These are phyloP conservation scores for Mormyrus lacerda DNA, from an alignment of 2,113 vertebrate species.

Conservation along the genomic window DNA sequence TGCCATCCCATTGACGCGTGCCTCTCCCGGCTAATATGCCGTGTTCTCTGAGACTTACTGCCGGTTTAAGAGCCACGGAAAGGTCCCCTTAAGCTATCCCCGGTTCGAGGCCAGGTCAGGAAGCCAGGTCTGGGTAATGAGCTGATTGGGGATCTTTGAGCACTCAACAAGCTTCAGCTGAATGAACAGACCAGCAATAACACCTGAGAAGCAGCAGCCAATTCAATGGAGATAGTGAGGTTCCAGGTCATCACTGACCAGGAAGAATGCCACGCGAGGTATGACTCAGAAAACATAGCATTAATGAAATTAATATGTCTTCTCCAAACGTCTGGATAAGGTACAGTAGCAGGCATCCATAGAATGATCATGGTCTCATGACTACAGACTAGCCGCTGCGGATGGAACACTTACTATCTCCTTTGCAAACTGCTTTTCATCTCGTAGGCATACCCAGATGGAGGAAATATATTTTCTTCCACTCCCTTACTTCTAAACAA, in stretches of 20 bases:
- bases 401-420: slow-evolving; percentile 23
- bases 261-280: background rate
- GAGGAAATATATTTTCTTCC: slow-evolving; percentile 28
- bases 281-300: slow-evolving; percentile 11
- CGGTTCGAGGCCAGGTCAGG: background rate
- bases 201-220: slow-evolving; percentile 28
- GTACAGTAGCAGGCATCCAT: background rate
- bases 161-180: slow-evolving; percentile 31
- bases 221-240: slow-evolving; percentile 33
- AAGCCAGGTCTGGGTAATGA: background rate
- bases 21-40: background rate
- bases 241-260: background rate
- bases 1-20: background rate
- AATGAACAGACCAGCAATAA: slow-evolving; percentile 47
- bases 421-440: slow-evolving; percentile 19
- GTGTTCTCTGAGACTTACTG: background rate
- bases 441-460: slow-evolving; percentile 22
- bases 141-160: background rate
- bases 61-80: background rate
- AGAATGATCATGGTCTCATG: background rate
- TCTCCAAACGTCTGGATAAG: background rate
- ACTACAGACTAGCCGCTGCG: background rate
- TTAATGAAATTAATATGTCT: background rate
- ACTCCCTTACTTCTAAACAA: slow-evolving; percentile 1
- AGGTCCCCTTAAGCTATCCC: background rate